Conservation (phyloP, 2,113 vertebrate species). For the Gila orcuttii region DNA sequence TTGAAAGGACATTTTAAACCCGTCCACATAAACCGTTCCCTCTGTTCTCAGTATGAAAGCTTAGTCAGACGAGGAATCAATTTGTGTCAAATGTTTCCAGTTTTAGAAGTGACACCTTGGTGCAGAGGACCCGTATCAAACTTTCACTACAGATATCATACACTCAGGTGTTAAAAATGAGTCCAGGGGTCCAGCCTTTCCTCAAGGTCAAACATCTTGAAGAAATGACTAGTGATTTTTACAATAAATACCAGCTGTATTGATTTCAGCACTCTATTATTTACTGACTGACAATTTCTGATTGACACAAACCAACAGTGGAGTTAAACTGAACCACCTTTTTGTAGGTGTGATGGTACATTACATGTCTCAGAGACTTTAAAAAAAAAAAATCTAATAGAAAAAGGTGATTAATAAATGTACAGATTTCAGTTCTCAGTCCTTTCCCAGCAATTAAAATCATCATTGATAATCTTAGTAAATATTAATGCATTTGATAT, state of each 20-base stretch:
- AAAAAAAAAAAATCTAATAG: not conserved
- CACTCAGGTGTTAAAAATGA: conserved; percentile 17
- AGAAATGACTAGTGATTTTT: not conserved
- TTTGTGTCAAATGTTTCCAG: not conserved
- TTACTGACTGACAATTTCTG: not conserved
- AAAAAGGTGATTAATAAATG: not conserved
- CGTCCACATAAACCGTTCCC: not conserved
- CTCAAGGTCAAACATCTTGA: not conserved
- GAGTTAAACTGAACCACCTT: conserved; percentile 28
- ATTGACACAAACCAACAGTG: not conserved
- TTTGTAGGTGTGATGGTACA: not conserved
- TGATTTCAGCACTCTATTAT: not conserved
- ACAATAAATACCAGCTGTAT: conserved; percentile 5
- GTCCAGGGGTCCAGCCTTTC: not conserved
- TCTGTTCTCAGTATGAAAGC: not conserved
- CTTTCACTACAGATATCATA: not conserved
- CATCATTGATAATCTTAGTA: too few species aligned
- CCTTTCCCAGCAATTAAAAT: not conserved
- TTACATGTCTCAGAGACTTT: not conserved
- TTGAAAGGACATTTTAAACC: not conserved
- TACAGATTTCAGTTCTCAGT: not conserved
- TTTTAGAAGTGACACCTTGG: not conserved
- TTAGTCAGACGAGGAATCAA: not conserved
- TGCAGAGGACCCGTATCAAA: not conserved
- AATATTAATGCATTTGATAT: not conserved